Evolutionary conservation across 2,888 invertebrate genomes (phyloP), one percentile per base, ranked within the genome.

Genomic region (Torymus tubicola): DNA sequence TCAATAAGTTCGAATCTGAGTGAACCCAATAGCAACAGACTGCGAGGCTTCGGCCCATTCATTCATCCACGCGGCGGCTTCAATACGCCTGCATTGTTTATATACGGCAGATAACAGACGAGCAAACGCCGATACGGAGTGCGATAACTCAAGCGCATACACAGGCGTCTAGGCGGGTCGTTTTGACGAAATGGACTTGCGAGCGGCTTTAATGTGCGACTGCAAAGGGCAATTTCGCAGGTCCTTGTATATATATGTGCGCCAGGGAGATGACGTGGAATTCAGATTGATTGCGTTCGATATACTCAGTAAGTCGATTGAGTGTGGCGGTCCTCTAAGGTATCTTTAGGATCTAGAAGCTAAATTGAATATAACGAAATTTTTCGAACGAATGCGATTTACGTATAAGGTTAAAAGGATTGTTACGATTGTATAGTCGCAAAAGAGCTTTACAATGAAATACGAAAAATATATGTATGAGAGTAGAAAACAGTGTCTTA

Each of bases 301-400:
- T n/a, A 24, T 53, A 68, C 11, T 24, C 31, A 55, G 55, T 68
- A 68, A 55, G 68, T 55, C 21, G 68, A 68, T 68, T 24, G 67
- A 24, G 21, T 18, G 52, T 52, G 24, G 13, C 14, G 24, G 14
- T 5, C 3, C 31, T 5, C 3, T n/a, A 11, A 61, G 12, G 12
- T 11, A 61, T 31, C 31, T 31, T 31, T 31, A 31, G 31, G 31
- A 31, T 31, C 31, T 31, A 4, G 4, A 31, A 31, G 31, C 3
- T 2, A 2, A 31, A 31, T 31, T 31, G 4, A 31, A 31, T 31
- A 0, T 31, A 31, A 3, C 4, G 31, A 31, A 31, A 3, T 31
- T 31, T 31, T 31, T 31, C 4, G 31, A 31, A 31, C 5, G 31
- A 31, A 5, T n/a, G 31, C 4, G 2, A 4, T 31, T 31, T 31